Percentiles rank a stretch among this genome's conserved stretches.
phyloP scores from a whole-genome alignment of 2,113 vertebrate genomes.

The Cisticola juncidis region DNA sequence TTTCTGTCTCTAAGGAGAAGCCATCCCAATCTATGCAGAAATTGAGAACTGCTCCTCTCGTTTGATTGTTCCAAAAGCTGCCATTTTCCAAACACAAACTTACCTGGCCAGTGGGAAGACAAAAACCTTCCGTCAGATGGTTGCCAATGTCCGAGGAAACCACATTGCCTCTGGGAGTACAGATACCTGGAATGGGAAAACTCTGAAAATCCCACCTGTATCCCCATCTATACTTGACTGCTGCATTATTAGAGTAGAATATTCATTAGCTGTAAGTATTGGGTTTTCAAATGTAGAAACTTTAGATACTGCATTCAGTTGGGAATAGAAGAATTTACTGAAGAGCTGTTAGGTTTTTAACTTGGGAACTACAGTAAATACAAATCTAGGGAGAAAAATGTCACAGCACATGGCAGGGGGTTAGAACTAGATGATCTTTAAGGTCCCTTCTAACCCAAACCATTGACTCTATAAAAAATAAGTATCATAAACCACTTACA shows the following conservation, averaged over 20 bases:
- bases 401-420: background rate
- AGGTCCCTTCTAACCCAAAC: background rate
- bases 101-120: slow-evolving; percentile 80
- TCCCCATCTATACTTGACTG: slow-evolving; percentile 84
- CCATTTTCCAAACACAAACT: slow-evolving; percentile 86
- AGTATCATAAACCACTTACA: accelerated
- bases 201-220: slow-evolving; percentile 83
- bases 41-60: slow-evolving; percentile 86
- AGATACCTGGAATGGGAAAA: slow-evolving; percentile 83
- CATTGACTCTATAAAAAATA: background rate
- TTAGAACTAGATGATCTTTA: background rate
- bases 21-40: slow-evolving; percentile 84
- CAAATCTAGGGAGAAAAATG: background rate
- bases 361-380: background rate
- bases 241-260: slow-evolving; percentile 83
- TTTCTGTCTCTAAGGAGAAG: slow-evolving; percentile 76
- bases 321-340: background rate
- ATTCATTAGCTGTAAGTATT: slow-evolving; percentile 80
- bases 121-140: slow-evolving; percentile 78
- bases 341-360: background rate
- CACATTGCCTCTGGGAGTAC: slow-evolving; percentile 81
- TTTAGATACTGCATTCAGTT: background rate
- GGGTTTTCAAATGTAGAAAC: background rate
- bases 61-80: slow-evolving; percentile 85
- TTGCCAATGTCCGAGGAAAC: slow-evolving; percentile 82